Percentiles rank a stretch among this genome's conserved stretches.
phyloP scores from a whole-genome alignment of 2,888 invertebrate species.

The Disparrhopalites patrizii region DNA sequence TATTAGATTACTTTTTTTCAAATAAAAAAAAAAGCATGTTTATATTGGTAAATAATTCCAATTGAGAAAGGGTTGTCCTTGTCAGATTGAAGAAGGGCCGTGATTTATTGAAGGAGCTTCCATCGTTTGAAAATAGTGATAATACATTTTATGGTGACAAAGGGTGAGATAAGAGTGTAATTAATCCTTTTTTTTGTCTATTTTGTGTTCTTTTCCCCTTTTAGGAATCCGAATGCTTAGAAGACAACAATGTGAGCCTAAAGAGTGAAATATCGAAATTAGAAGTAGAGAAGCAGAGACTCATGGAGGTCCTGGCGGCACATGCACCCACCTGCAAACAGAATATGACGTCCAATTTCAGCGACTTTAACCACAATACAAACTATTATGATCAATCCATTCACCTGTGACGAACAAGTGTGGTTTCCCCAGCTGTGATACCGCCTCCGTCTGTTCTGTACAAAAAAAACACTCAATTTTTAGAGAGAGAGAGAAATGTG shows the following conservation, averaged over 20 bases:
- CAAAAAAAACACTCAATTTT: slow-evolving; percentile 7
- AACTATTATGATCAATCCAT: slow-evolving; percentile 28
- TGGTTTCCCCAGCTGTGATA: slow-evolving; percentile 28
- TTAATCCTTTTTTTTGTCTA: too few relatives aligned
- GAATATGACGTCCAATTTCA: slow-evolving; percentile 18
- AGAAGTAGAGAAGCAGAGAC: slow-evolving; percentile 70
- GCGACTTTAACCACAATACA: slow-evolving; percentile 28
- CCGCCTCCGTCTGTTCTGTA: slow-evolving; percentile 18
- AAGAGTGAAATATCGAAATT: slow-evolving; percentile 77
- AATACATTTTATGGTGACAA: too few relatives aligned
- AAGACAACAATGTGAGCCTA: slow-evolving; percentile 77
- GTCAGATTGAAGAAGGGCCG: too few relatives aligned
- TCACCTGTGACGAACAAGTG: slow-evolving; percentile 26
- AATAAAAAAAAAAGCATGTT: too few relatives aligned
- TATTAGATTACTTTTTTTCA: too few relatives aligned
- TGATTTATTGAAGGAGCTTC: too few relatives aligned
- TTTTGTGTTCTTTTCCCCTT: slow-evolving; percentile 20
- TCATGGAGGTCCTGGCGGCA: slow-evolving; percentile 72
- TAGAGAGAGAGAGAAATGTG: too few relatives aligned
- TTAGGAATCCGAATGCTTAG: slow-evolving; percentile 75
- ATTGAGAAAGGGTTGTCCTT: too few relatives aligned
- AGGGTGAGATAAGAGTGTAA: too few relatives aligned
- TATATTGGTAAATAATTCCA: too few relatives aligned
- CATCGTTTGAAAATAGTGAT: too few relatives aligned
- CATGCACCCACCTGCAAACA: slow-evolving; percentile 65